These are phyloP conservation scores for Prosapia bicincta DNA, from an alignment of 2,888 invertebrate species.

Conservation along the genomic window DNA sequence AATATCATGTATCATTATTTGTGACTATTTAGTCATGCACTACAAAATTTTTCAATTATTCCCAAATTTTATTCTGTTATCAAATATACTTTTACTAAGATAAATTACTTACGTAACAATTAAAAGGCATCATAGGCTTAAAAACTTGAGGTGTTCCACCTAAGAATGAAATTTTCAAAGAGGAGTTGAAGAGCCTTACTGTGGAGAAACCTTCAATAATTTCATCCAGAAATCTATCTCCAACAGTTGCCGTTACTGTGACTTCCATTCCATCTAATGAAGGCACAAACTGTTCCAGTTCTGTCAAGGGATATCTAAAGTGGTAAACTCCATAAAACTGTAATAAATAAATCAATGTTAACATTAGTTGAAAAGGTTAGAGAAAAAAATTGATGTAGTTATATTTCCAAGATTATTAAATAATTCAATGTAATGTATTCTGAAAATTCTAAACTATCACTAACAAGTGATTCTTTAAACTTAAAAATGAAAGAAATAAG, in stretches of 20 bases:
- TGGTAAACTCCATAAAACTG: conserved; percentile 86
- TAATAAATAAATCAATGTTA: conserved; percentile 34
- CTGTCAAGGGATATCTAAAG: conserved; percentile 82
- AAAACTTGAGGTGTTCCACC: conserved; percentile 92
- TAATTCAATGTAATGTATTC: too few relatives aligned
- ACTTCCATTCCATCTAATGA: conserved; percentile 75
- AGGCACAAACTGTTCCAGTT: conserved; percentile 64
- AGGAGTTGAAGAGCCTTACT: conserved; percentile 84
- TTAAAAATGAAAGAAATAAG: too few relatives aligned
- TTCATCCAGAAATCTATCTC: conserved; percentile 83
- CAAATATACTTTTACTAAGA: too few relatives aligned
- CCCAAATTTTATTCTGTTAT: too few relatives aligned
- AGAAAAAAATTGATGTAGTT: too few relatives aligned
- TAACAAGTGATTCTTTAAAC: too few relatives aligned
- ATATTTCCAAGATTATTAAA: too few relatives aligned
- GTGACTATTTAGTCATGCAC: too few relatives aligned
- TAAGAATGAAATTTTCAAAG: conserved; percentile 75
- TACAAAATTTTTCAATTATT: too few relatives aligned
- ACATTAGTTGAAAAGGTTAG: too few relatives aligned
- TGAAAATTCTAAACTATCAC: too few relatives aligned
- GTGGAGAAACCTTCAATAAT: conserved; percentile 82
- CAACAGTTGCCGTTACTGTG: conserved; percentile 78
- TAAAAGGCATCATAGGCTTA: conserved; percentile 92
- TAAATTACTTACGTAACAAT: conserved; percentile 65
- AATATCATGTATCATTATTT: too few relatives aligned